Evolutionary conservation across 1,140 invertebrate species (phyloP).

Genomic region (Pseudomyrmex dendroicus): DNA sequence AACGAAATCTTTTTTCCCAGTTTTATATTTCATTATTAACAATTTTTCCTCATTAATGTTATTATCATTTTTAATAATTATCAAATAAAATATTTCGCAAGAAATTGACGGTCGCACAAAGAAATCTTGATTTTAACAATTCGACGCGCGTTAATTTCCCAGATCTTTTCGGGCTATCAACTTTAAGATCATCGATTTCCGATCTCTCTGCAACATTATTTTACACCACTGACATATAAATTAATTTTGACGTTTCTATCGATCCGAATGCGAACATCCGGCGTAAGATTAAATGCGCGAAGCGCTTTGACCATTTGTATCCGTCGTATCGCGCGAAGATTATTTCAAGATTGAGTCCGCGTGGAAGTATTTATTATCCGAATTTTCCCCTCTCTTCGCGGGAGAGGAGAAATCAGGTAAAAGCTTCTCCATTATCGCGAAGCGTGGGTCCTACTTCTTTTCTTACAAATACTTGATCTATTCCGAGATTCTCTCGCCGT

Average conservation of each 20-base stretch:
- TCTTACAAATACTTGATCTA: neutral
- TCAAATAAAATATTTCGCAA: too few species aligned
- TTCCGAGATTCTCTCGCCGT: neutral
- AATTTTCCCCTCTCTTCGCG: neutral
- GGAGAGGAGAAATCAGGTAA: neutral
- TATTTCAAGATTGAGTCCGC: constrained; percentile 28
- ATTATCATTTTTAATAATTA: too few species aligned
- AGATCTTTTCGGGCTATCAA: too few species aligned
- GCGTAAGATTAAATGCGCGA: constrained; percentile 11
- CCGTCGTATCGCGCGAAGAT: constrained; percentile 5
- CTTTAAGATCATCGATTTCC: too few species aligned
- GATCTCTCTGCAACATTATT: too few species aligned
- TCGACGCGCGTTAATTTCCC: too few species aligned
- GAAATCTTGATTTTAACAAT: too few species aligned
- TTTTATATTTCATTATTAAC: too few species aligned
- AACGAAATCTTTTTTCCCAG: too few species aligned
- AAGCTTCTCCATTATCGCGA: neutral
- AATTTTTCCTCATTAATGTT: too few species aligned
- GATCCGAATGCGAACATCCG: neutral
- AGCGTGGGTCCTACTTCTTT: neutral
- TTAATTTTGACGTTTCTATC: constrained; percentile 27
- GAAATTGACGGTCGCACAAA: too few species aligned
- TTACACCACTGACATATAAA: too few species aligned
- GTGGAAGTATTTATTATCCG: constrained; percentile 7
- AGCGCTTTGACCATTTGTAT: constrained; percentile 3